These are phyloP conservation scores for Mnemiopsis leidyi DNA, from an alignment of 37 sponge, comb jelly and placozoan genomes.

Conservation along the genomic window DNA sequence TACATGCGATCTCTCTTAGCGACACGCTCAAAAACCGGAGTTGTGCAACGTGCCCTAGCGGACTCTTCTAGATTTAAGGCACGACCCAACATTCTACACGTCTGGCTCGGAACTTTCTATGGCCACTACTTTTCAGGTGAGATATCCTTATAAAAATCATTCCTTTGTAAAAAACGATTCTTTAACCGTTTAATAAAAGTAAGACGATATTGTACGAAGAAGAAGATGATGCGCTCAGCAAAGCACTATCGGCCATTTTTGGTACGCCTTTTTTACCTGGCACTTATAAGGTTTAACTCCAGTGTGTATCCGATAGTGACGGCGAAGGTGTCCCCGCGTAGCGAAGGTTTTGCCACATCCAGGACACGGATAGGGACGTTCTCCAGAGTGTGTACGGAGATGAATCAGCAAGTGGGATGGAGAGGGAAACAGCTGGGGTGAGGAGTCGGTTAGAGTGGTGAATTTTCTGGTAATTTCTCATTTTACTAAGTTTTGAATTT, in stretches of 20 bases:
- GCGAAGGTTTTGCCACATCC: slow-evolving; percentile 62
- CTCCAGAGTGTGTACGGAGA: slow-evolving; percentile 51
- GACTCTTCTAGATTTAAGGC: not conserved
- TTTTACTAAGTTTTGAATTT: too few species aligned
- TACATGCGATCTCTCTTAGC: not conserved
- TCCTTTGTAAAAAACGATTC: too few species aligned
- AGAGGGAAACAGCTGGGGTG: slow-evolving; percentile 30
- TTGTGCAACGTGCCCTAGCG: not conserved
- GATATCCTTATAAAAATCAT: too few species aligned
- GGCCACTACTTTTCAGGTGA: too few species aligned
- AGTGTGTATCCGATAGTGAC: slow-evolving; percentile 61
- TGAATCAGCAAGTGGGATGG: slow-evolving; percentile 64
- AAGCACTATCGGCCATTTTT: not conserved
- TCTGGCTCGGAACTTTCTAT: not conserved
- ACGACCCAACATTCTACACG: not conserved
- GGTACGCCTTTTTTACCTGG: slow-evolving; percentile 60
- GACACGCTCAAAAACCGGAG: not conserved
- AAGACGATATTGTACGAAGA: too few species aligned
- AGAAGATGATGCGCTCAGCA: not conserved
- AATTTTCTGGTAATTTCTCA: too few species aligned
- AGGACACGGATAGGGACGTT: slow-evolving; percentile 52
- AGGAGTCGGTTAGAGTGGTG: not conserved
- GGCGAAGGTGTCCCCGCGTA: slow-evolving; percentile 41
- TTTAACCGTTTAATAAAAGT: too few species aligned
- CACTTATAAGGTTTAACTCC: slow-evolving; percentile 63